phyloP scores from a whole-genome alignment of 1,140 invertebrate species.

The Hydropsyche tenuis region DNA sequence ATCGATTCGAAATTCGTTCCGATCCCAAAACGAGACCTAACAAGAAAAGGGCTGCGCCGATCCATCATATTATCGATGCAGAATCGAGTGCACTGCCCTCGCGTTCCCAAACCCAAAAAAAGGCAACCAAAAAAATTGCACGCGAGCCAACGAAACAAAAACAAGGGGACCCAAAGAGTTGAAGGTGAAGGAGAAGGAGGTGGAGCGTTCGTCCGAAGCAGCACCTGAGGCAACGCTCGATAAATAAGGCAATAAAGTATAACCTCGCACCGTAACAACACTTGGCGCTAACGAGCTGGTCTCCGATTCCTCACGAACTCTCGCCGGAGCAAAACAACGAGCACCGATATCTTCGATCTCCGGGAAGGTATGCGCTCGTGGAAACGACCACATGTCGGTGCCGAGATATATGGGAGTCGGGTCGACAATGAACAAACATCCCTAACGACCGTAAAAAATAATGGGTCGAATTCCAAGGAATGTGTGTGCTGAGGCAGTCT shows the following conservation, averaged over 20 bases:
- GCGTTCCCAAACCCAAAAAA: too few relatives aligned
- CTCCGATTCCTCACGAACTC: conserved; percentile 11
- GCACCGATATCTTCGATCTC: conserved; percentile 8
- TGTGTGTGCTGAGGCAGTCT: conserved; percentile 2
- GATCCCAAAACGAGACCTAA: too few relatives aligned
- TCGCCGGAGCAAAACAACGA: too few relatives aligned
- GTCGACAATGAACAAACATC: conserved; percentile 39
- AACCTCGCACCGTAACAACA: not conserved
- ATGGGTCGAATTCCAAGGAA: conserved; percentile 33
- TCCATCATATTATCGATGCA: not conserved
- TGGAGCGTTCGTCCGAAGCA: not conserved
- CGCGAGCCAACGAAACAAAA: too few relatives aligned
- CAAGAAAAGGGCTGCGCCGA: too few relatives aligned
- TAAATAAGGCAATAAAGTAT: conserved; percentile 26
- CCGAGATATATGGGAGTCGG: conserved; percentile 10
- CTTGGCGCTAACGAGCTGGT: conserved; percentile 19
- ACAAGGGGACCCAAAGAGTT: too few relatives aligned
- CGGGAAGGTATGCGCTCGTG: not conserved
- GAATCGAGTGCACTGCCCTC: conserved; percentile 15
- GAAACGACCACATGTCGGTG: too few relatives aligned
- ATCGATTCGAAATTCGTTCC: too few relatives aligned
- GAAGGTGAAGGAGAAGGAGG: not conserved
- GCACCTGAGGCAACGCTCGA: conserved; percentile 18
- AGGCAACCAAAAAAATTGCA: too few relatives aligned
- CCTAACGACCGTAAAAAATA: conserved; percentile 42